Evolutionary conservation across 2,113 vertebrate species (phyloP).

Genomic region (Scophthalmus maximus): DNA sequence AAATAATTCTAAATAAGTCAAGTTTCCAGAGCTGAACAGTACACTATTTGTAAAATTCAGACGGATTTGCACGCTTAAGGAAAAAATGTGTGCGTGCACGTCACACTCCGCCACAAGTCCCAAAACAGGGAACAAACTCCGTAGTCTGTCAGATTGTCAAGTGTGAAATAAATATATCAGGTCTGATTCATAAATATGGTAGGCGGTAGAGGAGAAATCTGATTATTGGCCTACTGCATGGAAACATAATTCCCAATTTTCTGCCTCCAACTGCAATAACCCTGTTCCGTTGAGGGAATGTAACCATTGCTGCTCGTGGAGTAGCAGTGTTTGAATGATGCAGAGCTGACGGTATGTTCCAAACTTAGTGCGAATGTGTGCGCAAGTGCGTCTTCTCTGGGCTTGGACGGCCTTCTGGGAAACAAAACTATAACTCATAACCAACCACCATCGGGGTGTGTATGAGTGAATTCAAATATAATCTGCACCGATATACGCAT

Average conservation of each 20-base stretch:
- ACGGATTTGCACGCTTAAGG: slow-evolving; percentile 2
- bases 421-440: slow-evolving; percentile 72
- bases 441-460: slow-evolving; percentile 53
- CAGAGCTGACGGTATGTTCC: slow-evolving; percentile 30
- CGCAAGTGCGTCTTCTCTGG: slow-evolving; percentile 19
- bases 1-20: slow-evolving; percentile 35
- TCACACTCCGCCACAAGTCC: not conserved
- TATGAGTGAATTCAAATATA: slow-evolving; percentile 44
- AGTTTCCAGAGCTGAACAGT: slow-evolving; percentile 42
- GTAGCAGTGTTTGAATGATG: slow-evolving; percentile 30
- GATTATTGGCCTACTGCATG: not conserved
- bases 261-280: not conserved
- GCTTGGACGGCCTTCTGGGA: slow-evolving; percentile 62
- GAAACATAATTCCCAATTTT: not conserved
- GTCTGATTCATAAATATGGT: not conserved
- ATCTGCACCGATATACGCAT: slow-evolving; percentile 5
- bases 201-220: not conserved
- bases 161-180: not conserved
- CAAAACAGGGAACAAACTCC: not conserved
- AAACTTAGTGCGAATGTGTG: slow-evolving; percentile 37
- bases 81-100: slow-evolving; percentile 11
- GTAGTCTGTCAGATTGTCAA: slow-evolving; percentile 12
- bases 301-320: not conserved
- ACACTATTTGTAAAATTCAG: slow-evolving; percentile 21
- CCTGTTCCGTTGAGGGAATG: not conserved